These are phyloP conservation scores for Drosophila falleni DNA, from an alignment of 2,888 invertebrate species.

Conservation along the genomic window DNA sequence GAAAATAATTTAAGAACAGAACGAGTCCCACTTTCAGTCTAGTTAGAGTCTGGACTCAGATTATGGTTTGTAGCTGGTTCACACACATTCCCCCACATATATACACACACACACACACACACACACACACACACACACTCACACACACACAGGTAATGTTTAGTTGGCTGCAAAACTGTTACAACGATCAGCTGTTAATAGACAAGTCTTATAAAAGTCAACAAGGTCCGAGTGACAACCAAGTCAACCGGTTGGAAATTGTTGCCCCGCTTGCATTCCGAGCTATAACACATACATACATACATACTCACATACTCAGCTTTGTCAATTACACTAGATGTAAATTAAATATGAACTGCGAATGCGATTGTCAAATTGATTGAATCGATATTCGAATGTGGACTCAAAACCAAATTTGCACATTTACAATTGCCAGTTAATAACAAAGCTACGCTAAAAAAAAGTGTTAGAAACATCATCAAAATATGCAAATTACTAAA, in stretches of 20 bases:
- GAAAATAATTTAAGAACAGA: slow-evolving; percentile 41
- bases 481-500: slow-evolving; percentile 72
- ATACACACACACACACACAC: neutral
- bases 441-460: neutral
- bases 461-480: slow-evolving; percentile 41
- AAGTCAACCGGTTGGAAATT: slow-evolving; percentile 55
- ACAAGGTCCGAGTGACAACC: neutral
- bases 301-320: neutral
- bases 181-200: slow-evolving; percentile 59
- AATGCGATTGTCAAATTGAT: slow-evolving; percentile 17
- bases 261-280: slow-evolving; percentile 19
- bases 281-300: neutral
- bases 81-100: neutral
- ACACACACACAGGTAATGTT: neutral
- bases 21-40: slow-evolving; percentile 41
- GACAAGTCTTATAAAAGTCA: slow-evolving; percentile 30
- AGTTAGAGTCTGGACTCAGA: slow-evolving; percentile 15
- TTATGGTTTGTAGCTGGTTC: slow-evolving; percentile 22
- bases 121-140: neutral
- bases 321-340: slow-evolving; percentile 11
- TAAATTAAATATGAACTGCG: slow-evolving; percentile 15
- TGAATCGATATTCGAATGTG: slow-evolving; percentile 12
- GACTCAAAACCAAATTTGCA: slow-evolving; percentile 25
- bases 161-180: slow-evolving; percentile 40
- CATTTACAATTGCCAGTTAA: slow-evolving; percentile 35